phyloP scores from a whole-genome alignment of 2,888 invertebrate genomes.

The Limnephilus auricula region DNA sequence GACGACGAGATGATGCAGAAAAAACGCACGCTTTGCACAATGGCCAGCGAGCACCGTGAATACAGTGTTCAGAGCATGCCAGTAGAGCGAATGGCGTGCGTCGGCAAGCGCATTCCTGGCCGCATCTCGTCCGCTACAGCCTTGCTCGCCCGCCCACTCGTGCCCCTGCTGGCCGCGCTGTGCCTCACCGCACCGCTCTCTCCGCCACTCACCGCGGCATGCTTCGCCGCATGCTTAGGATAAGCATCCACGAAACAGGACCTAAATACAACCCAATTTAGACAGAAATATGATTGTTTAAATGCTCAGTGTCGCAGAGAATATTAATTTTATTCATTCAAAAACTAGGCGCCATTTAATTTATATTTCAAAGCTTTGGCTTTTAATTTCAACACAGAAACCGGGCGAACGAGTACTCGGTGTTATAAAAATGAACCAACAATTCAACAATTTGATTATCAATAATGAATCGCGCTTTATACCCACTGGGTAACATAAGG shows the following conservation, averaged over 20 bases:
- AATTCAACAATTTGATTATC: neutral
- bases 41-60: conserved; percentile 88
- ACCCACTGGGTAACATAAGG: neutral
- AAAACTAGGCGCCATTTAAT: neutral
- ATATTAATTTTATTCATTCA: neutral
- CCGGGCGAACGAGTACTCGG: neutral
- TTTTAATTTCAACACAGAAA: neutral
- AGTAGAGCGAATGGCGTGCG: conserved; percentile 89
- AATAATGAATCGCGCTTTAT: neutral
- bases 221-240: conserved; percentile 3
- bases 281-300: neutral
- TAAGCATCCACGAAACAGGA: neutral
- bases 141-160: conserved; percentile 70
- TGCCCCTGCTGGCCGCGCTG: conserved; percentile 62
- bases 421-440: neutral
- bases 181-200: conserved; percentile 18
- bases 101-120: conserved; percentile 80
- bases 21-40: conserved; percentile 89
- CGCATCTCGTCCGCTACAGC: conserved; percentile 69
- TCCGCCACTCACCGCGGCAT: neutral
- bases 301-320: neutral
- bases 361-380: neutral
- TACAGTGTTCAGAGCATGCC: conserved; percentile 90
- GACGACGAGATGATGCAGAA: conserved; percentile 94
- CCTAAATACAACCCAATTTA: neutral